These are phyloP conservation scores for Leptopilina clavipes DNA, from an alignment of 1,140 invertebrate species.

Conservation along the genomic window DNA sequence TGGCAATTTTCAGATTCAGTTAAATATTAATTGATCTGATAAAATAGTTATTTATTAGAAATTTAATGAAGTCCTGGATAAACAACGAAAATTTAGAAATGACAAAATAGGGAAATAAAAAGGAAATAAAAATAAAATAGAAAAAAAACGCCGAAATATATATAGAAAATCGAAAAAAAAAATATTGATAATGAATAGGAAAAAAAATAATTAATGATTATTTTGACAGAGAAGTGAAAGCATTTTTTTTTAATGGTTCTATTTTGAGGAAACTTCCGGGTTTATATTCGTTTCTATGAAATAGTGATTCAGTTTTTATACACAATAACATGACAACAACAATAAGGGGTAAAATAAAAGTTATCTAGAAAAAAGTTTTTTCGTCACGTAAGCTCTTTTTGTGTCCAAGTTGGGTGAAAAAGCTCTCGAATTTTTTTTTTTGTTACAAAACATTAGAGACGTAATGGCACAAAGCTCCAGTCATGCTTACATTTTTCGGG, in stretches of 20 bases:
- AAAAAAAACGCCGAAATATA: no score
- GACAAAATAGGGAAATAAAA: no score
- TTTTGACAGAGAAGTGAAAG: background rate
- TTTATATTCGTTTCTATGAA: constrained; percentile 5
- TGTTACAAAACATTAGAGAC: background rate
- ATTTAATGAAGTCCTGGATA: no score
- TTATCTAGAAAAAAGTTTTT: constrained; percentile 13
- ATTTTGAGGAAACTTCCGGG: background rate
- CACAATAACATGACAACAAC: constrained; percentile 12
- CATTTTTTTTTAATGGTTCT: constrained; percentile 4
- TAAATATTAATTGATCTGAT: no score
- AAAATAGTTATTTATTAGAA: no score
- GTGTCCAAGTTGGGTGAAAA: constrained; percentile 1
- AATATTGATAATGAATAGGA: no score
- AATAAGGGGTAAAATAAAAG: constrained; percentile 9
- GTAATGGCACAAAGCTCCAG: background rate
- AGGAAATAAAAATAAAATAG: no score
- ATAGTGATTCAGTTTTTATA: background rate
- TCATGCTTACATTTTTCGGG: constrained; percentile 10
- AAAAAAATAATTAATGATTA: background rate
- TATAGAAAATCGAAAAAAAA: background rate
- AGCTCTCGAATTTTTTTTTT: constrained; percentile 9
- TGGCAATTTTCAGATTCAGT: no score
- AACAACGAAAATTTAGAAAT: no score
- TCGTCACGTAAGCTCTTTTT: background rate